phyloP scores from a whole-genome alignment of 53 echinoderm and acorn worm genomes.

The Stichopus horrens region DNA sequence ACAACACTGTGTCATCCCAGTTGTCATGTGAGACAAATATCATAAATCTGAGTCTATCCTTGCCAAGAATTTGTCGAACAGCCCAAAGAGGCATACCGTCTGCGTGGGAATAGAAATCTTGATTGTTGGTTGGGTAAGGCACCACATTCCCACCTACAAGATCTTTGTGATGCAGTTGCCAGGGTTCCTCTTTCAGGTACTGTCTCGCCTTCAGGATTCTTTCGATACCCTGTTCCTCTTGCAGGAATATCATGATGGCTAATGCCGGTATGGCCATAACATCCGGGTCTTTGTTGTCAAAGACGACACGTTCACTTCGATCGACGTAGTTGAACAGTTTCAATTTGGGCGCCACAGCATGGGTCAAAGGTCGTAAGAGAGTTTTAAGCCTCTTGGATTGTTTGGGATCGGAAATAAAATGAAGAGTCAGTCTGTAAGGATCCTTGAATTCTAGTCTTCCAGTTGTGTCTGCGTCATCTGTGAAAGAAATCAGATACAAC shows the following conservation, averaged over 20 bases:
- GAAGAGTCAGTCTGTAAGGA: slow-evolving; percentile 60
- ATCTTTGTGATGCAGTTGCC: slow-evolving; percentile 66
- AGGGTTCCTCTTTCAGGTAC: slow-evolving; percentile 57
- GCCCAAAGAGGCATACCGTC: slow-evolving; percentile 69
- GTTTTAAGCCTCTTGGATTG: slow-evolving; percentile 49
- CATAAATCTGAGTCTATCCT: slow-evolving; percentile 61
- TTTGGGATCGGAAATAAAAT: slow-evolving; percentile 65
- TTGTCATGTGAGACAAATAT: slow-evolving; percentile 62
- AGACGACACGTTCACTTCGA: slow-evolving; percentile 44
- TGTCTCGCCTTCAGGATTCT: slow-evolving; percentile 54
- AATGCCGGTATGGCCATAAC: slow-evolving; percentile 53
- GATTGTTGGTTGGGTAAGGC: slow-evolving; percentile 64
- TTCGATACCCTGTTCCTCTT: slow-evolving; percentile 64
- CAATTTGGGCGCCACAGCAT: slow-evolving; percentile 49
- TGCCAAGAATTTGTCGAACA: slow-evolving; percentile 60
- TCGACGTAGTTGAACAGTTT: slow-evolving; percentile 69
- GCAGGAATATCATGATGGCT: slow-evolving; percentile 62
- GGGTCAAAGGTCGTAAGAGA: slow-evolving; percentile 56
- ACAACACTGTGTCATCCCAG: slow-evolving; percentile 53
- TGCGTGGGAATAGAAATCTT: slow-evolving; percentile 64
- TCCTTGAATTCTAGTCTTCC: slow-evolving; percentile 38
- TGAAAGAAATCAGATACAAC: background rate
- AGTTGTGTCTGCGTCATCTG: slow-evolving; percentile 15
- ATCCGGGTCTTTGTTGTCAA: slow-evolving; percentile 33
- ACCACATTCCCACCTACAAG: slow-evolving; percentile 53